Evolutionary conservation across 1,140 invertebrate genomes (phyloP), one percentile per base, ranked within the genome.

Genomic region (Melitaea cinxia): DNA sequence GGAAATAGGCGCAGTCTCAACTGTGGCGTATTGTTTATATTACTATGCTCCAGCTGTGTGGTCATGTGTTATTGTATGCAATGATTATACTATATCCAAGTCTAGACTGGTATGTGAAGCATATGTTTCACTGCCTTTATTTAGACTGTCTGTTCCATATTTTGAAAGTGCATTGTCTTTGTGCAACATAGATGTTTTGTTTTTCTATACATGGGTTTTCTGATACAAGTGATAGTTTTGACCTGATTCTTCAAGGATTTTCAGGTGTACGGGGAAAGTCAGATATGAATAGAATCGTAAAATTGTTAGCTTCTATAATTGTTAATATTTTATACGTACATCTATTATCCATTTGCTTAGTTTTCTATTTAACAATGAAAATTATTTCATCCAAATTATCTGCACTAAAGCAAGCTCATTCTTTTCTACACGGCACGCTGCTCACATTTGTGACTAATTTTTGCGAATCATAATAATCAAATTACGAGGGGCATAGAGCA

Each of bases 381-480:
- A 33, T 9, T 4, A 33, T 33, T 10, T 33, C 12, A 10, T 33
- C 30, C 9, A 33, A 33, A 33, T 4, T 33, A 33, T 7, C 30
- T 33, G 30, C 30, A 33, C n/a, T n/a, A n/a, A n/a, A n/a, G n/a
- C n/a, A n/a, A n/a, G n/a, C n/a, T n/a, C n/a, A n/a, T n/a, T n/a
- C n/a, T n/a, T n/a, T n/a, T n/a, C n/a, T n/a, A n/a, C n/a, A n/a
- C n/a, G n/a, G n/a, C n/a, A n/a, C n/a, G n/a, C n/a, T n/a, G n/a
- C n/a, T n/a, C n/a, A n/a, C n/a, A n/a, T n/a, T n/a, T n/a, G n/a
- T n/a, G 12, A 33, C 7, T 33, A 33, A 33, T 33, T 10, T 33
- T 33, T 28, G 30, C 30, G 12, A 33, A 33, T 33, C 30, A 42
- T 42, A 42, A 30, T 54, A 54, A 54, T 54, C 52, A 35, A 54